phyloP scores from a whole-genome alignment of 2,888 invertebrate species.

The Pandemis corylana region DNA sequence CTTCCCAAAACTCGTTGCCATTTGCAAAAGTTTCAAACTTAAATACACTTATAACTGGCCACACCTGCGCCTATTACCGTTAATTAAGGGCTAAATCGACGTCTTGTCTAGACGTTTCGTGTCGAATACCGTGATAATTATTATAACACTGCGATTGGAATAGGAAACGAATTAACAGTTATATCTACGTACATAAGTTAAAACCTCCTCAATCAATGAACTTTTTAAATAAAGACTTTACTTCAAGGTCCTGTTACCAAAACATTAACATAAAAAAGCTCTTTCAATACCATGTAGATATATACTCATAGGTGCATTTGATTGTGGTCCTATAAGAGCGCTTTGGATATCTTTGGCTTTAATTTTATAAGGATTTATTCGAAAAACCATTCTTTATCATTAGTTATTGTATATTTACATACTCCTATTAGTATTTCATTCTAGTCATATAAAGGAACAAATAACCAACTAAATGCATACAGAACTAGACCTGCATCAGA shows the following conservation, averaged over 20 bases:
- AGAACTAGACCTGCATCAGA: not conserved
- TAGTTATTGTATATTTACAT: not conserved
- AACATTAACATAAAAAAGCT: no score
- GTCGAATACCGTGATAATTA: not conserved
- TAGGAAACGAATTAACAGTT: no score
- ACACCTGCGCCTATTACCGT: constrained; percentile 4
- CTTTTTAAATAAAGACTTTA: no score
- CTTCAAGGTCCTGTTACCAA: no score
- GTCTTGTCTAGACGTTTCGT: not conserved
- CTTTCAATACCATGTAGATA: no score
- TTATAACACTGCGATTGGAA: no score
- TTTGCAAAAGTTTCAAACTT: constrained; percentile 56
- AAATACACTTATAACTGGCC: not conserved
- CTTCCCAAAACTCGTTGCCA: constrained; percentile 51
- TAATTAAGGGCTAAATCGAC: not conserved
- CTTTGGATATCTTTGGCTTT: no score
- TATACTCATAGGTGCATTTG: no score
- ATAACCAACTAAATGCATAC: not conserved
- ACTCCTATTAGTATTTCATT: not conserved
- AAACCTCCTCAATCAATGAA: no score
- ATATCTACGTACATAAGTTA: no score
- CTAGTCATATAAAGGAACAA: not conserved
- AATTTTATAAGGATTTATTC: no score
- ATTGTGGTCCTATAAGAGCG: no score
- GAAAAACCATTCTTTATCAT: not conserved